phyloP scores from a whole-genome alignment of 2,113 vertebrate species.

The Dascyllus trimaculatus region DNA sequence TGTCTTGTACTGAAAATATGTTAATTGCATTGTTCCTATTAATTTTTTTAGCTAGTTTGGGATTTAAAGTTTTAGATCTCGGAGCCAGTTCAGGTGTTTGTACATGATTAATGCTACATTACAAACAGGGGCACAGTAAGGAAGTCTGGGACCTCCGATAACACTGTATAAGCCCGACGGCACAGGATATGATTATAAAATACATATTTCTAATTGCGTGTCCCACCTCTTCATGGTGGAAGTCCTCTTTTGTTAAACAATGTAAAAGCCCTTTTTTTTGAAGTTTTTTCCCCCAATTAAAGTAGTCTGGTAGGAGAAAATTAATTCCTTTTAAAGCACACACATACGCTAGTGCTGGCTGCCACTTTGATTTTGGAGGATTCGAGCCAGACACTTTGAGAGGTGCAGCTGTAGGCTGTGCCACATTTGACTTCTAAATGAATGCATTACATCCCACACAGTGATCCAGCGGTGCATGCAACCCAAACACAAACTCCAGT shows the following conservation, averaged over 20 bases:
- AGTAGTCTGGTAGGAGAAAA: conserved; percentile 6
- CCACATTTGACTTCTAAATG: conserved; percentile 61
- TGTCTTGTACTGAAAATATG: too few relatives aligned
- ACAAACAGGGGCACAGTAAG: background rate
- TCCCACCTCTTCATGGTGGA: conserved; percentile 9
- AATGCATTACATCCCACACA: conserved; percentile 47
- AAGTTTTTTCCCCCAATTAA: background rate
- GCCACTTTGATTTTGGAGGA: conserved; percentile 37
- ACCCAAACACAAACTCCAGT: conserved; percentile 11
- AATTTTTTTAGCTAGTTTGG: background rate
- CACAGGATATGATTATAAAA: background rate
- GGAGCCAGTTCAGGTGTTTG: conserved; percentile 1
- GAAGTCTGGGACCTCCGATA: conserved; percentile 17
- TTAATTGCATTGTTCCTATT: too few relatives aligned
- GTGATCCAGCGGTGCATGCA: conserved; percentile 21
- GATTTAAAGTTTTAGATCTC: conserved; percentile 15
- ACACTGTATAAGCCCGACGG: background rate
- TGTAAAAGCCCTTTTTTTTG: background rate
- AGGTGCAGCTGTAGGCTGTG: conserved; percentile 36
- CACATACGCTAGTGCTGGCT: conserved; percentile 10
- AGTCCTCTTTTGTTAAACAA: background rate
- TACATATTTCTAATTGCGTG: conserved; percentile 7
- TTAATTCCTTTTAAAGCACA: conserved; percentile 13
- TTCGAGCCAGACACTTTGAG: conserved; percentile 25
- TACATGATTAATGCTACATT: conserved; percentile 15